Conservation (phyloP, 1,140 invertebrate genomes). For the Leucophenga varia region DNA sequence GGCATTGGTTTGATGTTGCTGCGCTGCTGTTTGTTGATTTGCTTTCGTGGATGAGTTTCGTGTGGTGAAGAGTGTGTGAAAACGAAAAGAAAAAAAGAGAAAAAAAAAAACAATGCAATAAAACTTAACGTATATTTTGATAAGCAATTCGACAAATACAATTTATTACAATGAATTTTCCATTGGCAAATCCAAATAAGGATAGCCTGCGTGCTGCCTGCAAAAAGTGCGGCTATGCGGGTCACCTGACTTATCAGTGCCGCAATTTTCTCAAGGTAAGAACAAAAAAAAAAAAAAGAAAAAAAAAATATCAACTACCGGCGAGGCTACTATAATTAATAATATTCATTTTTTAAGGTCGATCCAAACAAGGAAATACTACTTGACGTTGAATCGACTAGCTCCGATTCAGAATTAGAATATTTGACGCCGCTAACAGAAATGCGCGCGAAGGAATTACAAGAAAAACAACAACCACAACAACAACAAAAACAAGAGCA, state of each 20-base stretch:
- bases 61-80: too few relatives aligned
- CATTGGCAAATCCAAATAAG: conserved; percentile 63
- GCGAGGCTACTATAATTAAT: not conserved
- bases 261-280: conserved; percentile 91
- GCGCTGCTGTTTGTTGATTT: too few relatives aligned
- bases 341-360: conserved; percentile 56
- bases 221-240: conserved; percentile 92
- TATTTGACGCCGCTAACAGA: conserved; percentile 80
- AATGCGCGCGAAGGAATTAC: conserved; percentile 73
- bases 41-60: too few relatives aligned
- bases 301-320: not conserved
- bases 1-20: too few relatives aligned
- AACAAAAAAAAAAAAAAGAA: not conserved
- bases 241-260: conserved; percentile 95
- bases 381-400: conserved; percentile 93
- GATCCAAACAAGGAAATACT: conserved; percentile 87
- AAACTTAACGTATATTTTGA: too few relatives aligned
- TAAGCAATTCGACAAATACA: too few relatives aligned
- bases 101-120: too few relatives aligned
- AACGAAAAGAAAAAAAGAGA: too few relatives aligned
- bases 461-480: conserved; percentile 9
- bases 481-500: conserved; percentile 4
- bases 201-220: conserved; percentile 78
- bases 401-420: conserved; percentile 82
- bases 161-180: conserved; percentile 55